Percentiles rank a stretch among this genome's conserved stretches.
Conservation (phyloP, 2,888 invertebrate genomes). For the Zhuqinia jingwanae region DNA sequence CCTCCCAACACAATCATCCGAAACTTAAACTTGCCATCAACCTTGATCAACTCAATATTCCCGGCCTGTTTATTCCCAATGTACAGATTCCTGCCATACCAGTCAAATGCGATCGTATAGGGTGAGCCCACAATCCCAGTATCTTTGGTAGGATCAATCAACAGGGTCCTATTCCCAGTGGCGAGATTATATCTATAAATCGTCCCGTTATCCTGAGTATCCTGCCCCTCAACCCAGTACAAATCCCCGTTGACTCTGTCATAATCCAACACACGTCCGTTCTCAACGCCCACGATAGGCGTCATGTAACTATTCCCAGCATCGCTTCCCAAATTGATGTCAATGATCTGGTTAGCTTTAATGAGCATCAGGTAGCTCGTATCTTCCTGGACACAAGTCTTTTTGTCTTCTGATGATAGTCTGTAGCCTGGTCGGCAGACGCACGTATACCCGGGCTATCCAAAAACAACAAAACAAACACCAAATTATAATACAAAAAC, state of each 20-base stretch:
- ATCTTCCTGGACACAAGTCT: slow-evolving; percentile 91
- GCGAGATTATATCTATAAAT: slow-evolving; percentile 91
- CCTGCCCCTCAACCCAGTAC: slow-evolving; percentile 93
- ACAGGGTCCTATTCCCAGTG: slow-evolving; percentile 91
- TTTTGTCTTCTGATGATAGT: slow-evolving; percentile 82
- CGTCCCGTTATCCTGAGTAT: slow-evolving; percentile 88
- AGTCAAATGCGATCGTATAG: slow-evolving; percentile 96
- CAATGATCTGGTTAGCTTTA: slow-evolving; percentile 93
- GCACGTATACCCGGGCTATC: slow-evolving; percentile 89
- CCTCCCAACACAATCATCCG: slow-evolving; percentile 93
- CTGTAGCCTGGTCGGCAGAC: slow-evolving; percentile 95
- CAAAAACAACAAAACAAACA: slow-evolving; percentile 35
- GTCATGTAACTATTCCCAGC: slow-evolving; percentile 88
- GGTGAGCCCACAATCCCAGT: slow-evolving; percentile 95
- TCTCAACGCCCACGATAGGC: slow-evolving; percentile 93
- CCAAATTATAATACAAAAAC: no score
- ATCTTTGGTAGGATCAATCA: slow-evolving; percentile 86
- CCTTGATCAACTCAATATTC: slow-evolving; percentile 93
- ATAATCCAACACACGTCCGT: slow-evolving; percentile 94
- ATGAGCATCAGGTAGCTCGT: slow-evolving; percentile 94
- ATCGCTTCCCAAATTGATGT: slow-evolving; percentile 89
- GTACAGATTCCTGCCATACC: slow-evolving; percentile 97
- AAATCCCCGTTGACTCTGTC: slow-evolving; percentile 92
- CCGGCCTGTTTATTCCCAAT: slow-evolving; percentile 94
- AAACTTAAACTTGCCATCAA: slow-evolving; percentile 92